Evolutionary conservation across 37 sponge, comb jelly and placozoan genomes (phyloP).

Genomic region (Lycopodina hypogea): DNA sequence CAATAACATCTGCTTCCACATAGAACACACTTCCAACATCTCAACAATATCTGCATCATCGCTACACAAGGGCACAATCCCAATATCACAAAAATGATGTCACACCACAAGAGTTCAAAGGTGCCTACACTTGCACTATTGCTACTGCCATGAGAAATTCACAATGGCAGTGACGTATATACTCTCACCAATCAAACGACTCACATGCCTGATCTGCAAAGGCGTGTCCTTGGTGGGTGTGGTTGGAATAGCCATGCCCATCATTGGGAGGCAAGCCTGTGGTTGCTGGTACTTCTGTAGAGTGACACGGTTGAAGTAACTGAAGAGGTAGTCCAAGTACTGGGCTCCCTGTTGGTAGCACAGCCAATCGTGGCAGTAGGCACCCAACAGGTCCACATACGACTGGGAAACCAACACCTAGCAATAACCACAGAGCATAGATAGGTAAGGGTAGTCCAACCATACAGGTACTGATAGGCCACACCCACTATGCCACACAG

Average conservation of each 20-base stretch:
- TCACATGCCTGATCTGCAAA: constrained; percentile 57
- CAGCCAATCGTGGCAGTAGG: constrained; percentile 53
- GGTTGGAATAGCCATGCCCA: not conserved
- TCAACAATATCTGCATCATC: not conserved
- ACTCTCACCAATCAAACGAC: not conserved
- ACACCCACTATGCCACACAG: too few relatives aligned
- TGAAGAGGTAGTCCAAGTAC: constrained; percentile 57
- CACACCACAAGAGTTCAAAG: not conserved
- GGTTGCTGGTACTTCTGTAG: constrained; percentile 15
- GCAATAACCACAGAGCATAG: not conserved
- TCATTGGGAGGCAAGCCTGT: not conserved
- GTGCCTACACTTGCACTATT: too few relatives aligned
- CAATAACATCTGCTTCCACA: not conserved
- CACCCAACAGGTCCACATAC: constrained; percentile 2
- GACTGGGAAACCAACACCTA: not conserved
- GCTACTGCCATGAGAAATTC: not conserved
- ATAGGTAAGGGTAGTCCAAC: not conserved
- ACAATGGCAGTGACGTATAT: not conserved
- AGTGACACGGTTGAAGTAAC: constrained; percentile 55
- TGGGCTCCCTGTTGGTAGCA: constrained; percentile 58
- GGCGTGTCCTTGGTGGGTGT: constrained; percentile 25
- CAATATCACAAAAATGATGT: too few relatives aligned
- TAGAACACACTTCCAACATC: not conserved
- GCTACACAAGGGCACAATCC: too few relatives aligned
- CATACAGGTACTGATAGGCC: too few relatives aligned